Evolutionary conservation across 2,113 vertebrate genomes (phyloP), one percentile per base, ranked within the genome.

Genomic region (Semnornis frantzii): DNA sequence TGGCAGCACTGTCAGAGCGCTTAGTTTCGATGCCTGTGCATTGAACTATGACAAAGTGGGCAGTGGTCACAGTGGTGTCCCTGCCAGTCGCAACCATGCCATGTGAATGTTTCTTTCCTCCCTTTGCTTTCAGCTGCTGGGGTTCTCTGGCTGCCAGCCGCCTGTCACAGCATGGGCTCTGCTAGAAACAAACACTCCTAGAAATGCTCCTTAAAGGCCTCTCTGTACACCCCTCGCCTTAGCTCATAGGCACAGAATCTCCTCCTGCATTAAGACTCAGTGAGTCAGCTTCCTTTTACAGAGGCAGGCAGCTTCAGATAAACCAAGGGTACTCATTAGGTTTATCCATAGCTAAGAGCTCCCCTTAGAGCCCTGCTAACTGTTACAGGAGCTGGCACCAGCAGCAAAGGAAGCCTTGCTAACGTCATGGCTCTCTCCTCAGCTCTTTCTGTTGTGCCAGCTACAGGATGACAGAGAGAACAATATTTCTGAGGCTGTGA

Each of bases 161-260:
- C 57, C 85, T 6, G 34, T 54, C 59, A 25, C 83, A 30, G 87
- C 94, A 10, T 0, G 2, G 54, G 5, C 68, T 31, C 54, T 28
- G 64, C 58, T 8, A 31, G 57, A 58, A 63, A 91, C 82, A 84
- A 82, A 65, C 73, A 3, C 70, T 69, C 42, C 23, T 19, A 3
- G 19, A 70, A 73, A 70, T 0, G 23, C 48, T 82, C 44, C 89
- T 39, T 19, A 14, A 64, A 75, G 70, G 44, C 25, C 68, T 44
- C 34, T 1, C 58, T 28, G 2, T 13, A 1, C 0, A 2, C 7
- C 7, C 72, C 57, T n/a, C 4, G 0, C 20, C 44, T 37, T 5
- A 5, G 83, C 76, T 86, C 84, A 71, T 12, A 78, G 77, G 17
- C 25, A 48, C 46, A 84, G 72, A 58, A 20, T 20, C 74, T 89